These are phyloP conservation scores for Philereme transversata DNA, from an alignment of 2,888 invertebrate genomes.

Conservation along the genomic window DNA sequence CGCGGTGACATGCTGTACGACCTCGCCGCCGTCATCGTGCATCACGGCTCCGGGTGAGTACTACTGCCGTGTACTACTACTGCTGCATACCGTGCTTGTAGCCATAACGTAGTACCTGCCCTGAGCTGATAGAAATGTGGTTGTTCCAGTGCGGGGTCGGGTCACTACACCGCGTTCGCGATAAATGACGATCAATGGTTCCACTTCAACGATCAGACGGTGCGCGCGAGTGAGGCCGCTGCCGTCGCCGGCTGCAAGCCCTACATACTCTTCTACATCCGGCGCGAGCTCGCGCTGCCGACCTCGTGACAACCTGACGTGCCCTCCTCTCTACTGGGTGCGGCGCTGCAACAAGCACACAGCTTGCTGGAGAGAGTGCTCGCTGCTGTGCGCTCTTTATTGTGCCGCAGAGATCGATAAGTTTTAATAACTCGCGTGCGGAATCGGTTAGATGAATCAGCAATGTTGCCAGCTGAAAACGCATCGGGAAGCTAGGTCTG, in stretches of 20 bases:
- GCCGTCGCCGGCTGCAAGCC: constrained; percentile 91
- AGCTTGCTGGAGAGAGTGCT: background rate
- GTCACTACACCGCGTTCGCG: constrained; percentile 94
- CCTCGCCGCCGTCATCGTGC: constrained; percentile 91
- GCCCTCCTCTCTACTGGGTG: background rate
- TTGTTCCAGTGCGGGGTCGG: constrained; percentile 88
- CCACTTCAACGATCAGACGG: constrained; percentile 93
- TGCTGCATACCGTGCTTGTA: background rate
- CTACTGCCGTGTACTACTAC: too few relatives aligned
- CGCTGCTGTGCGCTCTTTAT: constrained; percentile 2
- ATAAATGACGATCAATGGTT: constrained; percentile 92
- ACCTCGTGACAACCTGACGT: constrained; percentile 46
- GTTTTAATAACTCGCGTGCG: background rate
- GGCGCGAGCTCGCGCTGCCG: constrained; percentile 84
- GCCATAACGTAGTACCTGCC: background rate
- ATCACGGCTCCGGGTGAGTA: constrained; percentile 90
- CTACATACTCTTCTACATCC: constrained; percentile 93
- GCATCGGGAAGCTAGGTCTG: too few relatives aligned
- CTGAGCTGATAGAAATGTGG: background rate
- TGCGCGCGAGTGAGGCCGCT: constrained; percentile 86
- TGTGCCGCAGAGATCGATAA: constrained; percentile 11
- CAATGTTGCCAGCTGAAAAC: too few relatives aligned
- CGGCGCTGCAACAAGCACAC: background rate
- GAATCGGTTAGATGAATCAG: too few relatives aligned
- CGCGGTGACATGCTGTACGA: constrained; percentile 88